Evolutionary conservation across 35 echinoderm and acorn worm genomes (phyloP).

Genomic region (Heliocidaris tuberculata): DNA sequence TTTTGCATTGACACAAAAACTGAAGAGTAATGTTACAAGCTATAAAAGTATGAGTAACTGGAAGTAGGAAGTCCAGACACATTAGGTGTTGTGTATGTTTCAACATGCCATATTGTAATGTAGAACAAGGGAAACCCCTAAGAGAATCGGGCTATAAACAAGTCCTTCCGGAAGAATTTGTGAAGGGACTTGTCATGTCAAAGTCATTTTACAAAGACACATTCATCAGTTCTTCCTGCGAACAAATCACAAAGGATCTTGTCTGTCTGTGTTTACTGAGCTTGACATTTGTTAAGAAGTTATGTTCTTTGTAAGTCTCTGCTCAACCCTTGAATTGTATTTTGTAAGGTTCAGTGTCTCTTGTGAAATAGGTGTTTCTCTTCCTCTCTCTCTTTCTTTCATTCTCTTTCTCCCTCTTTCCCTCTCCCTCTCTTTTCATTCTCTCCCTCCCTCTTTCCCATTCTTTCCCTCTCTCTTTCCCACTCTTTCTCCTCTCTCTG

Average conservation of each 20-base stretch:
- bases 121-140: not conserved
- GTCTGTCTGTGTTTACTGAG: not conserved
- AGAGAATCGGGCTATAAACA: not conserved
- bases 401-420: not conserved
- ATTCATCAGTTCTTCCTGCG: not conserved
- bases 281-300: not conserved
- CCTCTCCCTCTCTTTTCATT: not conserved
- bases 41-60: not conserved
- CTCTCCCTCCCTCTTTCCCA: not conserved
- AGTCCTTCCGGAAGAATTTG: not conserved
- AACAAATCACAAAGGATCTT: not conserved
- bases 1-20: too few relatives aligned
- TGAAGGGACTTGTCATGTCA: not conserved
- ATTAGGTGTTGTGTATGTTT: not conserved
- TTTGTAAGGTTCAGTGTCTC: not conserved
- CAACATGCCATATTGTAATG: not conserved
- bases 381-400: not conserved
- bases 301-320: not conserved
- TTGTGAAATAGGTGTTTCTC: not conserved
- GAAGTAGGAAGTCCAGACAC: not conserved
- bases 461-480: not conserved
- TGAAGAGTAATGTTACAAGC: too few relatives aligned
- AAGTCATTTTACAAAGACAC: not conserved
- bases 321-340: not conserved
- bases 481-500: not conserved